Evolutionary conservation across 2,797 vertebrate species (phyloP).

Genomic region (Coccyzus lansbergi): DNA sequence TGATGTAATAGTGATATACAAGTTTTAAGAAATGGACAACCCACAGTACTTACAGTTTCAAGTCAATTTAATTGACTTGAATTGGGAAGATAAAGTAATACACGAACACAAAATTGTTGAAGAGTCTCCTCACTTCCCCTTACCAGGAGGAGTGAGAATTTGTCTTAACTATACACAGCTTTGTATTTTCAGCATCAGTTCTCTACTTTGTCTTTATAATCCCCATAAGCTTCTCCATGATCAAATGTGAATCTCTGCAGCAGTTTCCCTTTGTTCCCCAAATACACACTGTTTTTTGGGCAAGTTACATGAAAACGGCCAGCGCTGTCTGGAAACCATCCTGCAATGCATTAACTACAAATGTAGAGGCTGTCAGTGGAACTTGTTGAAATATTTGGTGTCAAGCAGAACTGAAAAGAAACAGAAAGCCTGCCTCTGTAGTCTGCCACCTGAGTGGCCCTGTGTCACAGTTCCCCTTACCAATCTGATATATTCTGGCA

Average conservation of each 20-base stretch:
- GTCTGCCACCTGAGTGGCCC: background rate
- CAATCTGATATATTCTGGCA: background rate
- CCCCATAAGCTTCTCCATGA: background rate
- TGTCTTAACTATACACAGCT: background rate
- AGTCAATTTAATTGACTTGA: background rate
- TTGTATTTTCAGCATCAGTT: background rate
- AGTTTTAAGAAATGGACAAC: background rate
- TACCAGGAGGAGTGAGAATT: background rate
- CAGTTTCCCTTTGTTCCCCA: background rate
- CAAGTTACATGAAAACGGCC: background rate
- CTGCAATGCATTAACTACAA: background rate
- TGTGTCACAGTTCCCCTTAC: background rate
- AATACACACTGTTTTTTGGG: background rate
- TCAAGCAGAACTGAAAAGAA: background rate
- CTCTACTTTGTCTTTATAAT: background rate
- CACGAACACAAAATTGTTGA: background rate
- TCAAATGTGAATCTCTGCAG: background rate
- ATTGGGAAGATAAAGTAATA: background rate
- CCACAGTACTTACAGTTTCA: background rate
- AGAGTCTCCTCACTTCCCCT: background rate
- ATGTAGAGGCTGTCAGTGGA: background rate
- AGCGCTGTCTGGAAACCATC: background rate
- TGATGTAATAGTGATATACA: background rate
- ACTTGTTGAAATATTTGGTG: background rate
- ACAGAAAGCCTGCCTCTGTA: background rate